phyloP scores from a whole-genome alignment of 1,140 invertebrate genomes.

The Frieseomelitta varia region DNA sequence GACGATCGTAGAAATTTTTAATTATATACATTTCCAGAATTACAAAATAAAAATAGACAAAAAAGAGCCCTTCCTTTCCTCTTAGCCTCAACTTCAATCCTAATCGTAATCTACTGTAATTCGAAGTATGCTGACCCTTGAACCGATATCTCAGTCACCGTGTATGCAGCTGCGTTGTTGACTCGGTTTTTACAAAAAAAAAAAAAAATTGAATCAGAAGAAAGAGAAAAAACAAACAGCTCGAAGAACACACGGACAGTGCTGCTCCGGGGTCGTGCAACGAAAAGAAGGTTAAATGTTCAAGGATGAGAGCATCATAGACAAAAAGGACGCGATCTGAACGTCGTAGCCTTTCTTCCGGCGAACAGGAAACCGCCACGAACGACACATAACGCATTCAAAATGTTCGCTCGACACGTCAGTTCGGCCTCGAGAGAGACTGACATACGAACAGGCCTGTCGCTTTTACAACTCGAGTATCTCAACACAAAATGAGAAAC shows the following conservation, averaged over 20 bases:
- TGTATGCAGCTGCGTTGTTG: conserved; percentile 4
- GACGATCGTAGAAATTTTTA: too few relatives aligned
- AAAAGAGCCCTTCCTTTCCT: not conserved
- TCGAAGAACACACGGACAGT: not conserved
- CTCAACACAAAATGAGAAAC: not conserved
- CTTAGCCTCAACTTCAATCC: not conserved
- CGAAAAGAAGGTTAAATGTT: conserved; percentile 31
- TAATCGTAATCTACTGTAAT: not conserved
- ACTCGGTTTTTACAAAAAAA: not conserved
- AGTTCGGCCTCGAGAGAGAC: conserved; percentile 35
- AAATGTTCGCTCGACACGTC: conserved; percentile 43
- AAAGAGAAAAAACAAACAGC: not conserved
- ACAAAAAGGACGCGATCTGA: conserved; percentile 31
- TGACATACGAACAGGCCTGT: not conserved
- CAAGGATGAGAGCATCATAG: conserved; percentile 38
- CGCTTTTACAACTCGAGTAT: conserved; percentile 5
- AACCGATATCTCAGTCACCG: conserved; percentile 1
- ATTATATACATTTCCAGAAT: not conserved
- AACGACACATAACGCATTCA: conserved; percentile 51
- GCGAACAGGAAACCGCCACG: conserved; percentile 34
- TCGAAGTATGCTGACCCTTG: not conserved
- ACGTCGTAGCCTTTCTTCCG: conserved; percentile 26
- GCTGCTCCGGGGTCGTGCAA: not conserved
- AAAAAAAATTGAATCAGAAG: not conserved
- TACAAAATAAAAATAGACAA: too few relatives aligned